Base-by-base conservation (phyloP, 2,888 invertebrate genomes). In the Drosophila vallismaia region DNA sequence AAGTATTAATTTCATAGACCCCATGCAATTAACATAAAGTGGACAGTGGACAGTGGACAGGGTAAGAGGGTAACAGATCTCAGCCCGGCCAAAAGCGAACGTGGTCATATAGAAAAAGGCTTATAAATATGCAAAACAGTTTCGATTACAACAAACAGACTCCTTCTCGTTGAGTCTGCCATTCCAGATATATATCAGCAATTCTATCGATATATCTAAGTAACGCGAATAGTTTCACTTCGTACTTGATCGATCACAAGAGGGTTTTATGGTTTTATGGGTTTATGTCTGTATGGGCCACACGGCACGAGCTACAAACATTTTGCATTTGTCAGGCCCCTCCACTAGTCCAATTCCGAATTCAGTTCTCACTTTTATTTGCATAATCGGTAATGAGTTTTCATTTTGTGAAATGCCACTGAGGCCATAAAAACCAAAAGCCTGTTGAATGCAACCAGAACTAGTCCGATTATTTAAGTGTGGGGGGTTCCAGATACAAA, bases 1-100 rank as follows among this genome's bases (percentile, higher is more conserved):
- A 86, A 79, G 82, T 86, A 85, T 85, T 85, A 80, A 86, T 85
- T 86, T 85, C 82, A 86, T 86, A 84, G 84, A 74, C 74, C 74
- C 36, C 58, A 70, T 75, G 84, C 79, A 84, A 83, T 83, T 83
- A 83, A 83, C 82, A 83, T 84, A 84, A 76, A 82, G 52, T 71
- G 84, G 74, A 81, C 79, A 19, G 14, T 14, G 14, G 14, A 14
- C 14, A 14, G 19, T 19, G 19, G 19, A 19, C 19, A 19, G 19
- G 19, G 19, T 19, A 19, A 19, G 2, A 62, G 49, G 49, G 51
- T 40, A 52, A 67, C 74, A 48, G 42, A 57, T 56, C 6, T 56
- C 52, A 14, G 19, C 24, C 10, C 9, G 44, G 44, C 24, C 44
- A 19, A 19, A 36, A 44, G 31, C 8, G 14, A n/a, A 33, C 49